Evolutionary conservation across 2,113 vertebrate genomes (phyloP).

Genomic region (Brachyistius frenatus): DNA sequence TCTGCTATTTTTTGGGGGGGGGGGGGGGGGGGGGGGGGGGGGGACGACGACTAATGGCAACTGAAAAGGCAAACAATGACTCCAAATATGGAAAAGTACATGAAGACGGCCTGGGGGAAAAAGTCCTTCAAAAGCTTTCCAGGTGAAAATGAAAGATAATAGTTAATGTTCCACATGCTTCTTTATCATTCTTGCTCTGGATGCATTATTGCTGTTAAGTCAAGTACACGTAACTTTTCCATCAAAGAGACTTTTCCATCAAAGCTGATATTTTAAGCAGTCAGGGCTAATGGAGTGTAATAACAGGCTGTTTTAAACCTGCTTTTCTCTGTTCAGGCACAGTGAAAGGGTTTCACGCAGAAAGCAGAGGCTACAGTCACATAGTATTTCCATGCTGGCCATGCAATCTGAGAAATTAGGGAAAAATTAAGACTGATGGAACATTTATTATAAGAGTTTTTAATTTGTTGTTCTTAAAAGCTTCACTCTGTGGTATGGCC

Average conservation of each 20-base stretch:
- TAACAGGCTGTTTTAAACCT: conserved; percentile 42
- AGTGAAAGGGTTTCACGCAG: conserved; percentile 34
- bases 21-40: too few species aligned
- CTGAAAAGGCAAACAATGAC: conserved; percentile 60
- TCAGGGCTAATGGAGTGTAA: conserved; percentile 34
- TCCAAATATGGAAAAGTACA: conserved; percentile 29
- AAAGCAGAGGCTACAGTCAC: conserved; percentile 20
- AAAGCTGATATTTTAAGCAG: conserved; percentile 58
- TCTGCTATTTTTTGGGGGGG: conserved; percentile 69
- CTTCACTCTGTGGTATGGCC: background rate
- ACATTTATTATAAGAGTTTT: conserved; percentile 14
- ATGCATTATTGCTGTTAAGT: conserved; percentile 42
- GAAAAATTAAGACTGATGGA: conserved; percentile 26
- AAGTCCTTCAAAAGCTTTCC: conserved; percentile 39
- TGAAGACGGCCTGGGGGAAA: background rate
- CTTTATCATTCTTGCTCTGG: conserved; percentile 20
- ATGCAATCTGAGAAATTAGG: background rate
- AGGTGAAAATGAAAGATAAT: conserved; percentile 69
- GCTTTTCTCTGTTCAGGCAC: conserved; percentile 10
- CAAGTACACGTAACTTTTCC: conserved; percentile 39
- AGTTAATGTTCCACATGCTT: conserved; percentile 35
- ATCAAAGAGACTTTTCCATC: conserved; percentile 59
- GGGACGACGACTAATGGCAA: conserved; percentile 52
- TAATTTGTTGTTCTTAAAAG: conserved; percentile 34
- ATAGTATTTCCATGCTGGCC: background rate